Percentiles rank a stretch among this genome's conserved stretches.
Conservation (phyloP, 2,113 vertebrate species). For the Bambusicola thoracicus region DNA sequence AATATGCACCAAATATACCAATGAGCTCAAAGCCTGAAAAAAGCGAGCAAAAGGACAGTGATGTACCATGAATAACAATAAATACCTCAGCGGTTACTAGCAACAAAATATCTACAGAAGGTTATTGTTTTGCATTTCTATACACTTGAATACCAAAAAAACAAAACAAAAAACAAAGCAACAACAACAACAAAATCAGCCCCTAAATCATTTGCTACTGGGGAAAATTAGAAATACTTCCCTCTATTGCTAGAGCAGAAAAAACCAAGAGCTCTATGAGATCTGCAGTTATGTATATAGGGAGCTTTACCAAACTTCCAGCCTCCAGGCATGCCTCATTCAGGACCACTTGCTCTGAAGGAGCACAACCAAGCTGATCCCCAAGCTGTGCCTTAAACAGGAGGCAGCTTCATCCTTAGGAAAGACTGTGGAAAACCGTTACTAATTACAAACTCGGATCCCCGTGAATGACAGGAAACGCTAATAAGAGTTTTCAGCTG, state of each 20-base stretch:
- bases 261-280: background rate
- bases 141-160: background rate
- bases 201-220: background rate
- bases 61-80: background rate
- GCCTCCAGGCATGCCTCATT: background rate
- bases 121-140: background rate
- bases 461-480: background rate
- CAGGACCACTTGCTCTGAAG: background rate
- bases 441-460: background rate
- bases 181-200: background rate
- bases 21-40: background rate
- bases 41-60: background rate
- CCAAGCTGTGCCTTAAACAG: background rate
- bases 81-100: background rate
- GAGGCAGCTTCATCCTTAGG: background rate
- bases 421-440: background rate
- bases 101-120: background rate
- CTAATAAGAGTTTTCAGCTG: background rate
- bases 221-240: background rate
- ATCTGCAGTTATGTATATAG: background rate
- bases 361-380: fast-evolving
- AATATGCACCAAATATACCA: background rate
- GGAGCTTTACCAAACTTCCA: no score
- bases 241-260: background rate
- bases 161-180: no score